Conservation (phyloP, 2,888 invertebrate genomes). For the Elmis aenea region DNA sequence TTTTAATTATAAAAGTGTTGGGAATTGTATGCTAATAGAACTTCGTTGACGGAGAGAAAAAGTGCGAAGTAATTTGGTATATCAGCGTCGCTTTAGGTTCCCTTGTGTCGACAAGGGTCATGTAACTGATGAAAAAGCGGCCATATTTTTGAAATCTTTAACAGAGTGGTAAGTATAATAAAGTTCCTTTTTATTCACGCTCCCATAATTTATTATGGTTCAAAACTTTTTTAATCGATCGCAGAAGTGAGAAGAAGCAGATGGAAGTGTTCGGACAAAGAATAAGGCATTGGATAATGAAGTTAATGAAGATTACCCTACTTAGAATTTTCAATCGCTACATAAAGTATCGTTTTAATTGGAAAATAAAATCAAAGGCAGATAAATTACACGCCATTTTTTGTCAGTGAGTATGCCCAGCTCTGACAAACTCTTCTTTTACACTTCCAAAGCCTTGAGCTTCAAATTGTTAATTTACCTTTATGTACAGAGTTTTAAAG, state of each 20-base stretch:
- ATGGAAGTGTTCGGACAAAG: constrained; percentile 10
- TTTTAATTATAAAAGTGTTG: too few species aligned
- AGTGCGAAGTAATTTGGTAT: too few species aligned
- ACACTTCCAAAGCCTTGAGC: too few species aligned
- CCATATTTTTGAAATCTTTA: constrained; percentile 5
- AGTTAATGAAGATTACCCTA: constrained; percentile 12
- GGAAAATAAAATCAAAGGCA: constrained; percentile 10
- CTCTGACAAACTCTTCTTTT: too few species aligned
- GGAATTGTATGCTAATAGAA: too few species aligned
- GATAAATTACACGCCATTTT: too few species aligned
- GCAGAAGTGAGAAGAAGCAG: constrained; percentile 10
- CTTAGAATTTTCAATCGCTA: constrained; percentile 8
- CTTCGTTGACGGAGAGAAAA: too few species aligned
- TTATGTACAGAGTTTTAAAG: too few species aligned
- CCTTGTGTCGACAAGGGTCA: too few species aligned
- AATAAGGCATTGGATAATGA: constrained; percentile 9
- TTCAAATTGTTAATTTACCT: too few species aligned
- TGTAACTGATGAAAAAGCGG: constrained; percentile 2
- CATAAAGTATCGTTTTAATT: constrained; percentile 8
- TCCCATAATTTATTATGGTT: constrained; percentile 9
- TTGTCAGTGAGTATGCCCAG: too few species aligned
- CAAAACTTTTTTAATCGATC: constrained; percentile 12
- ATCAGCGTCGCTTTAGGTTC: too few species aligned
- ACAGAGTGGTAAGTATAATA: constrained; percentile 6
- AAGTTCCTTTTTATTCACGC: constrained; percentile 8